Percentiles rank a stretch among this genome's conserved stretches.
Conservation (phyloP, 2,797 vertebrate species). For the Hephaestus fuliginosus region DNA sequence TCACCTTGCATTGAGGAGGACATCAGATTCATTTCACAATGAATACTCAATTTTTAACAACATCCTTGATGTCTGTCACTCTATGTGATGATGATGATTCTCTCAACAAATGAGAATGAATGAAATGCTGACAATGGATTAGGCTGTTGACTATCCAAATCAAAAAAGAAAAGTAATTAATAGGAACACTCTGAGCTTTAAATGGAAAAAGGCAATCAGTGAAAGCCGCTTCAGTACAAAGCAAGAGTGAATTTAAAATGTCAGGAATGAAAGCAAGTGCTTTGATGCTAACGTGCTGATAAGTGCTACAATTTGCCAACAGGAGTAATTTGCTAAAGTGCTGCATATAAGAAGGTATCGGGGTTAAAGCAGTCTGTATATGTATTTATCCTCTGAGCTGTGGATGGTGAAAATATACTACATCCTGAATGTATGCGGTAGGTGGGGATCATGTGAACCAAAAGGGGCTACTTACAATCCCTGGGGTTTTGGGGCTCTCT, state of each 20-base stretch:
- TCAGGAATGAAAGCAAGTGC: slow-evolving; percentile 42
- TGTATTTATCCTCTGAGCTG: slow-evolving; percentile 11
- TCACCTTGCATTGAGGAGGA: slow-evolving; percentile 8
- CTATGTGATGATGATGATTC: slow-evolving; percentile 13
- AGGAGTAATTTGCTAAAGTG: slow-evolving; percentile 41
- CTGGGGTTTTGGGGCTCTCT: slow-evolving; percentile 91
- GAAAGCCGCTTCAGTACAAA: slow-evolving; percentile 34
- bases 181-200: slow-evolving; percentile 19
- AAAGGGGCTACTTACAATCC: slow-evolving; percentile 90
- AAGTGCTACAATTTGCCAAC: slow-evolving; percentile 41
- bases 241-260: slow-evolving; percentile 37
- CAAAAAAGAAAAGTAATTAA: slow-evolving; percentile 19
- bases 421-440: slow-evolving; percentile 31
- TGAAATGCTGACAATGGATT: slow-evolving; percentile 41
- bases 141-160: slow-evolving; percentile 21
- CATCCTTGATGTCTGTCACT: slow-evolving; percentile 21
- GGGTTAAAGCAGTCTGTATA: slow-evolving; percentile 10
- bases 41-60: slow-evolving; percentile 10
- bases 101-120: slow-evolving; percentile 40
- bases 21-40: slow-evolving; percentile 26
- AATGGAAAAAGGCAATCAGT: slow-evolving; percentile 45
- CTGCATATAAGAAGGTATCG: slow-evolving; percentile 20
- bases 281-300: slow-evolving; percentile 37
- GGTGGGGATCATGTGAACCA: slow-evolving; percentile 68
- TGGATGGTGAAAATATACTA: slow-evolving; percentile 3